These are phyloP conservation scores for Dicentrarchus labrax DNA, from an alignment of 2,113 vertebrate species.

Conservation along the genomic window DNA sequence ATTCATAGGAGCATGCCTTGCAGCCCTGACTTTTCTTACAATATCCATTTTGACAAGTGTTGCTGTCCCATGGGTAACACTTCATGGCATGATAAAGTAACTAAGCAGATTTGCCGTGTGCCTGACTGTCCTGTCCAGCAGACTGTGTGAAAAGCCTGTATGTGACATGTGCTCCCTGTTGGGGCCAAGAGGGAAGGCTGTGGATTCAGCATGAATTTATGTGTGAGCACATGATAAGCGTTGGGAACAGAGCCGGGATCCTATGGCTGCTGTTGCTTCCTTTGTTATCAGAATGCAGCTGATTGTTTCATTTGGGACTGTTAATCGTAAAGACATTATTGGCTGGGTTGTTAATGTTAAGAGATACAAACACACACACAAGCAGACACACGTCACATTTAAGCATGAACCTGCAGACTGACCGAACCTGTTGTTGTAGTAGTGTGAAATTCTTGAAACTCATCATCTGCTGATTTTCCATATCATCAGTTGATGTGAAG, in stretches of 20 bases:
- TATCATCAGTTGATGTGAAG: constrained; percentile 21
- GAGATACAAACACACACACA: not conserved
- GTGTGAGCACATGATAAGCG: constrained; percentile 57
- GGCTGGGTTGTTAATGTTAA: constrained; percentile 4
- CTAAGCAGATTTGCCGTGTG: constrained; percentile 78
- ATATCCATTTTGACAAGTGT: constrained; percentile 76
- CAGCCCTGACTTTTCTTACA: constrained; percentile 47
- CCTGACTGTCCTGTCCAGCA: constrained; percentile 73
- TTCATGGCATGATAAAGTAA: constrained; percentile 76
- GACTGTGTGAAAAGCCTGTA: constrained; percentile 77
- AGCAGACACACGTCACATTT: constrained; percentile 40
- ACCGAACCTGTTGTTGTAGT: constrained; percentile 55
- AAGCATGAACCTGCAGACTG: constrained; percentile 45
- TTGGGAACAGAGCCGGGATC: constrained; percentile 29
- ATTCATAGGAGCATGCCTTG: constrained; percentile 59
- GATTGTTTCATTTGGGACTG: constrained; percentile 13
- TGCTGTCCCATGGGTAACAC: constrained; percentile 77
- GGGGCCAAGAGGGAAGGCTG: constrained; percentile 61
- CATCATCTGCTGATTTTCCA: constrained; percentile 25
- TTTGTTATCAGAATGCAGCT: constrained; percentile 32
- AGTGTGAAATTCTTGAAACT: constrained; percentile 52
- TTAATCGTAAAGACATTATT: constrained; percentile 26
- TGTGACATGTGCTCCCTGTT: constrained; percentile 76
- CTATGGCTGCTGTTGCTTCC: constrained; percentile 16
- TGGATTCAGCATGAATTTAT: constrained; percentile 70